Conservation (phyloP, 2,797 vertebrate species). For the Ctenopoma multispine region DNA sequence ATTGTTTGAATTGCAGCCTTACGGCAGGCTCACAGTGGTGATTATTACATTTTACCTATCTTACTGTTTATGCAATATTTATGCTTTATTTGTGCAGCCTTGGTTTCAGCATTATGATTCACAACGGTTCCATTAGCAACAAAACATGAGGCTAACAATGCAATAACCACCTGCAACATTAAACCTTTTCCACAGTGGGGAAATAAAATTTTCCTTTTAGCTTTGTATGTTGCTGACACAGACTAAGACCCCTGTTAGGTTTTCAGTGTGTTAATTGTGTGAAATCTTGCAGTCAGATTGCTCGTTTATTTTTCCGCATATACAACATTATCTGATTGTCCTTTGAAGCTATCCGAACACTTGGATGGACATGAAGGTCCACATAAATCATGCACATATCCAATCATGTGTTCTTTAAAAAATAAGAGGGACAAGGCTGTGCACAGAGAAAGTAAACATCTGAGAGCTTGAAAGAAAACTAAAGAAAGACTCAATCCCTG, state of each 20-base stretch:
- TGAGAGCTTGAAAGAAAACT: not conserved
- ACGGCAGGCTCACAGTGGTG: not conserved
- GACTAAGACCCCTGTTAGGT: too few relatives aligned
- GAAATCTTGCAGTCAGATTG: not conserved
- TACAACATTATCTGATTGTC: not conserved
- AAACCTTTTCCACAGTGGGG: not conserved
- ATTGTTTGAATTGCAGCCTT: constrained; percentile 22
- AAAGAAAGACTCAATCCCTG: not conserved
- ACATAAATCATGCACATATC: not conserved
- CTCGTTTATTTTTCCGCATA: not conserved
- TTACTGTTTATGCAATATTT: constrained; percentile 30
- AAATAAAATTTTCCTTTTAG: not conserved
- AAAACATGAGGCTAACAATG: not conserved
- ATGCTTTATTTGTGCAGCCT: constrained; percentile 13
- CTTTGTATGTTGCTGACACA: not conserved
- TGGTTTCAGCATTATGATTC: constrained; percentile 19
- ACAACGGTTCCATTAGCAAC: not conserved
- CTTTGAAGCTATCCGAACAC: constrained; percentile 1
- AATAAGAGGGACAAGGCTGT: not conserved
- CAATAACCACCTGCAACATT: not conserved
- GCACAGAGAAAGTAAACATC: not conserved
- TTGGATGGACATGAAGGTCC: constrained; percentile 4
- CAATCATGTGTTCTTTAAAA: not conserved
- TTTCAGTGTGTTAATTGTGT: too few relatives aligned
- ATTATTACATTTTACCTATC: constrained; percentile 19